Base-by-base conservation (phyloP, 2,888 invertebrate genomes). In the Neria commutata region DNA sequence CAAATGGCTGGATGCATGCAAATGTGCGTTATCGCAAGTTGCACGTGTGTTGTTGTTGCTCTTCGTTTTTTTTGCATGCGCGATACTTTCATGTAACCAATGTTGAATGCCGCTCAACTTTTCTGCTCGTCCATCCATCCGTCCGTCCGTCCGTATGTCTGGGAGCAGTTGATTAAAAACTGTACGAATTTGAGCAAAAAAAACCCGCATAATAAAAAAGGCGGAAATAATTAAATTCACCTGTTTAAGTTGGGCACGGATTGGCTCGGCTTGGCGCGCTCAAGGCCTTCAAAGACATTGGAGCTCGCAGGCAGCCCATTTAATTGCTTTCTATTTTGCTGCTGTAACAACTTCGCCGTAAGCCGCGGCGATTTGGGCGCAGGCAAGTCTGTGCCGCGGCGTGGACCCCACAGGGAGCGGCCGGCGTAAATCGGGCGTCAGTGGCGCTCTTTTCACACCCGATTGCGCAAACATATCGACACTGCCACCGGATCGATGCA, bases 161-260 rank as follows among this genome's bases (percentile, higher is more conserved):
- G 73, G 75, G 69, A 65, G 76, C 74, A 71, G 75, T 74, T 74
- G 76, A 74, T 74, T 76, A 74, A 74, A 65, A 74, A 72, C n/a
- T 63, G 64, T 64, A 68, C 62, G 65, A 37, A 61, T n/a, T n/a
- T n/a, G n/a, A 37, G n/a, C 37, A 37, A 8, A 37, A 37, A 37
- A 37, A 14, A 37, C n/a, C n/a, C n/a, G n/a, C 37, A 14, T 6
- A 14, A n/a, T 37, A 37, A 37, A 37, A n/a, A 37, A n/a, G 37
- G 37, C 6, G 57, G 49, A 59, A 33, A 54, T 62, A 62, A 62
- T 62, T 62, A 59, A 62, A 62, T 55, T 59, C 62, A 59, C 57
- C 62, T 59, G 52, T 56, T 59, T 58, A 55, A 59, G 48, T 48
- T n/a, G n/a, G n/a, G n/a, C n/a, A n/a, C n/a, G n/a, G n/a, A n/a